Percentiles rank a stretch among this genome's conserved stretches.
These are phyloP conservation scores for Setipinna tenuifilis DNA, from an alignment of 2,797 vertebrate species.

Conservation along the genomic window DNA sequence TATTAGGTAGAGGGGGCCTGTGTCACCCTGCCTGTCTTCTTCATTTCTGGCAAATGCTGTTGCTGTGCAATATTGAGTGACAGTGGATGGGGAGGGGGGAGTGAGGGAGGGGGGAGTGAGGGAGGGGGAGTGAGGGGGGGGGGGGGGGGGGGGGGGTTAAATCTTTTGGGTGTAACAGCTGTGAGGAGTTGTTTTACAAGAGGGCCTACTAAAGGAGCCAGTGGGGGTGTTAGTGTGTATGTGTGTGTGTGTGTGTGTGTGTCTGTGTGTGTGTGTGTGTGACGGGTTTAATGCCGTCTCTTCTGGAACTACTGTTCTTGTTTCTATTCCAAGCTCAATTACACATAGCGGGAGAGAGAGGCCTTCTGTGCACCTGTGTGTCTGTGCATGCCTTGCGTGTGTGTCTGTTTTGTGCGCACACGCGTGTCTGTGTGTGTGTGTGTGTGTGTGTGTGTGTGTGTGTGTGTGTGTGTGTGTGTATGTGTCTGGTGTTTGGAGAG, in stretches of 20 bases:
- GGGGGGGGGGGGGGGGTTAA: background rate
- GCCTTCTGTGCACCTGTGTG: background rate
- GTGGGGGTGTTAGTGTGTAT: too few relatives aligned
- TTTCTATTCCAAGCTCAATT: slow-evolving; percentile 19
- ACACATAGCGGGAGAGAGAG: background rate
- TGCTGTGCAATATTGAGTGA: slow-evolving; percentile 49
- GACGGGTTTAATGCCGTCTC: background rate
- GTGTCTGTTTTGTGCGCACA: background rate
- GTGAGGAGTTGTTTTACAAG: slow-evolving; percentile 13
- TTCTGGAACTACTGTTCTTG: background rate
- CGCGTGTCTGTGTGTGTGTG: background rate
- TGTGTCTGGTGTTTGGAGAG: background rate
- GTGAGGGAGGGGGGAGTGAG: background rate
- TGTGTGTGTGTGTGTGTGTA: background rate
- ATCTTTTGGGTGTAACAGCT: slow-evolving; percentile 2
- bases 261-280: too few relatives aligned
- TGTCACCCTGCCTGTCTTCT: slow-evolving; percentile 42
- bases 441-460: slow-evolving; percentile 20
- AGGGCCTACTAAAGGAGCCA: slow-evolving; percentile 1
- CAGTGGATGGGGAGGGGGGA: slow-evolving; percentile 33
- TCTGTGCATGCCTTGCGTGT: background rate
- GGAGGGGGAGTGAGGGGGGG: too few relatives aligned
- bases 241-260: too few relatives aligned
- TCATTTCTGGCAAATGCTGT: slow-evolving; percentile 48
- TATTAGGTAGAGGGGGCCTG: background rate